A percentile compares a stretch with the other conserved stretches of the same genome.
These are phyloP conservation scores for Gymnopithys bicolor DNA, from an alignment of 2,797 vertebrate species.

Conservation along the genomic window DNA sequence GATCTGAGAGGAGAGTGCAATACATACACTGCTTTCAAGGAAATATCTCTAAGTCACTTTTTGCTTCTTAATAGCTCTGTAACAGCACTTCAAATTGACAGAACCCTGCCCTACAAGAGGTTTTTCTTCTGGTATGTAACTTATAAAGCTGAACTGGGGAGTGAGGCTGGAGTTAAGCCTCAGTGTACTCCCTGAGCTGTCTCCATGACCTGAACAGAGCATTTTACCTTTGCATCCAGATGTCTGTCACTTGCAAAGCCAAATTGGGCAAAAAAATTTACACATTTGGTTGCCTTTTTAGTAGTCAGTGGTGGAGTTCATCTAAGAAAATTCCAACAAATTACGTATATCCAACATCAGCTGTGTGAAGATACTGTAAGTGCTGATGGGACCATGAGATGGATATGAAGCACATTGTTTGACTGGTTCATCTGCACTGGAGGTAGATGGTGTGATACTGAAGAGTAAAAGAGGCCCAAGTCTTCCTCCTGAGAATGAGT, in stretches of 20 bases:
- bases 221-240: background rate
- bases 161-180: background rate
- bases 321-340: background rate
- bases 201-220: background rate
- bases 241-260: background rate
- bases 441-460: background rate
- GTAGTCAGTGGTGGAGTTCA: background rate
- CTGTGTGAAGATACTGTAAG: background rate
- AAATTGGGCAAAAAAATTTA: background rate
- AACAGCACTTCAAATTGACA: background rate
- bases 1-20: background rate
- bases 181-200: background rate
- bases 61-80: background rate
- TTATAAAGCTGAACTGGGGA: background rate
- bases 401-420: background rate
- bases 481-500: background rate
- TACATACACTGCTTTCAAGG: background rate
- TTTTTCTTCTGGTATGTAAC: background rate
- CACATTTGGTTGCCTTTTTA: background rate
- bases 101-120: background rate
- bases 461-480: background rate
- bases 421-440: background rate
- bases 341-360: background rate
- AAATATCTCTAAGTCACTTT: background rate
- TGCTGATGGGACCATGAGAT: background rate